Conservation (phyloP, 2,888 invertebrate species). For the Lasioglossum villosulum region DNA sequence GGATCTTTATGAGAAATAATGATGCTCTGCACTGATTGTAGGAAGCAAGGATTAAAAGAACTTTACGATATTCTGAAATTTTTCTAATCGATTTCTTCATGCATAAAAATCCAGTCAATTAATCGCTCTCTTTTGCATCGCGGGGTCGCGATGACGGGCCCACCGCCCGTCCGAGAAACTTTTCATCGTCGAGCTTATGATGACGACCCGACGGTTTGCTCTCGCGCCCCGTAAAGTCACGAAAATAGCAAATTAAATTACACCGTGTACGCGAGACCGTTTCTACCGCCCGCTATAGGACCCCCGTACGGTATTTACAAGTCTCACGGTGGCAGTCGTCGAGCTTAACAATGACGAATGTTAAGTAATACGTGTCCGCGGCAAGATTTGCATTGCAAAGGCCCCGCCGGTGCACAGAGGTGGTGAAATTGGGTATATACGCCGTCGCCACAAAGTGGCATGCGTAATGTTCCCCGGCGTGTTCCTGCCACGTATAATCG, state of each 20-base stretch:
- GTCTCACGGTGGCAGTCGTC: conserved; percentile 35
- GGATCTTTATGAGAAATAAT: no score
- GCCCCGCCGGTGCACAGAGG: not conserved
- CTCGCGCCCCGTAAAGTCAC: not conserved
- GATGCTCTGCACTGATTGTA: no score
- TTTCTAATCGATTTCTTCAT: no score
- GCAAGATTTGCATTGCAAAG: conserved; percentile 71
- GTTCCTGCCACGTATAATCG: conserved; percentile 66
- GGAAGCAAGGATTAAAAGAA: no score
- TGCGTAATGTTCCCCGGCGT: conserved; percentile 50
- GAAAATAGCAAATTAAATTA: conserved; percentile 15
- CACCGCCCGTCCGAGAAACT: not conserved
- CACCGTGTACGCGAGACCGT: not conserved
- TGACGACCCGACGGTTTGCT: not conserved
- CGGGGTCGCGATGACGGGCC: not conserved
- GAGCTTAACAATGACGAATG: conserved; percentile 63
- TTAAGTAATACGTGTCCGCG: conserved; percentile 53
- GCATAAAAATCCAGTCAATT: not conserved
- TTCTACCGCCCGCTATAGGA: not conserved
- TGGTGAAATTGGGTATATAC: conserved; percentile 24
- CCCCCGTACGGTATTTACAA: not conserved
- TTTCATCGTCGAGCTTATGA: not conserved
- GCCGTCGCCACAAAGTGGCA: conserved; percentile 47
- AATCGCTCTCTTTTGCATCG: not conserved
- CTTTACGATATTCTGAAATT: no score